A percentile compares a stretch with the other conserved stretches of the same genome.
phyloP scores from a whole-genome alignment of 1,140 invertebrate genomes.

The Drosophila dunni region DNA sequence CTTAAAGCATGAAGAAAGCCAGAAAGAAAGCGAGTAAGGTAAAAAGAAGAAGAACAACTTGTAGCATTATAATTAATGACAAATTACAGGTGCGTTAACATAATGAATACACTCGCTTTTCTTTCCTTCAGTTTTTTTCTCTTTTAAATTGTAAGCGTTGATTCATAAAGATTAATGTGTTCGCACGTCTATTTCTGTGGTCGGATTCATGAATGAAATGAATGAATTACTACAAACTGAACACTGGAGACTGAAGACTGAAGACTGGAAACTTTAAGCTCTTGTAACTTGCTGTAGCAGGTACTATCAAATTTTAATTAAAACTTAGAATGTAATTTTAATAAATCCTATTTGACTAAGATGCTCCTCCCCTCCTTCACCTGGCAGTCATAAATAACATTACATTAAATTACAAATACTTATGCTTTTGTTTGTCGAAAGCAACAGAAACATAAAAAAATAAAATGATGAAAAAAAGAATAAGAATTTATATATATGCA shows the following conservation, averaged over 20 bases:
- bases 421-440: slow-evolving; percentile 40
- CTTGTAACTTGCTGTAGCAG: neutral
- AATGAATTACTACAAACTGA: neutral
- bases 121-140: slow-evolving; percentile 25
- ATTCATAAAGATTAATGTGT: slow-evolving; percentile 40
- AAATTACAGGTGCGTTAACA: slow-evolving; percentile 58
- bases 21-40: neutral
- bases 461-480: neutral
- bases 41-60: slow-evolving; percentile 50
- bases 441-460: slow-evolving; percentile 8
- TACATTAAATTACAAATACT: slow-evolving; percentile 52
- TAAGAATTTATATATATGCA: slow-evolving; percentile 14
- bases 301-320: slow-evolving; percentile 34
- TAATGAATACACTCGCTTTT: slow-evolving; percentile 33
- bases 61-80: slow-evolving; percentile 72
- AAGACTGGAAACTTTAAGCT: neutral
- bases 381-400: slow-evolving; percentile 38
- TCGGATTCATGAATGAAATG: slow-evolving; percentile 9
- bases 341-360: slow-evolving; percentile 39
- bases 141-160: slow-evolving; percentile 43
- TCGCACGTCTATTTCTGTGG: neutral
- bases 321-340: slow-evolving; percentile 35
- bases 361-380: neutral
- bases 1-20: neutral
- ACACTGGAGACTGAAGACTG: neutral